phyloP scores from a whole-genome alignment of 2,113 vertebrate genomes.

The Zapornia atra region DNA sequence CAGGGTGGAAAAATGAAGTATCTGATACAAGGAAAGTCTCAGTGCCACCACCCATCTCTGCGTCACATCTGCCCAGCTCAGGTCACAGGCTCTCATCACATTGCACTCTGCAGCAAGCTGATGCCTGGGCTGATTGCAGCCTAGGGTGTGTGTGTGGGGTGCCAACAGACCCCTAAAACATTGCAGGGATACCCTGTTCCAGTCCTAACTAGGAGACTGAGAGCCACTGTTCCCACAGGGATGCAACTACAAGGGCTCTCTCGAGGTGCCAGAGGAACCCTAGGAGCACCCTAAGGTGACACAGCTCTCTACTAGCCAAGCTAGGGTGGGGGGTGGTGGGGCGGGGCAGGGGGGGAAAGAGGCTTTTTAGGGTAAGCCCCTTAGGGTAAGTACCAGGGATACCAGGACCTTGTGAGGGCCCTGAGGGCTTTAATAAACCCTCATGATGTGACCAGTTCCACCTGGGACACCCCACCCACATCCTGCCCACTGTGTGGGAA shows the following conservation, averaged over 20 bases:
- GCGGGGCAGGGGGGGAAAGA: too few relatives aligned
- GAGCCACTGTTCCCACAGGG: background rate
- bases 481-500: rapidly evolving
- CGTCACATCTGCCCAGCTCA: slow-evolving; percentile 13
- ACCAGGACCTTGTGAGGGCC: rapidly evolving
- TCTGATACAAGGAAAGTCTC: slow-evolving; percentile 16
- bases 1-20: slow-evolving; percentile 1
- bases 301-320: background rate
- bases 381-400: background rate
- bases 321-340: too few relatives aligned
- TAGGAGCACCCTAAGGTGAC: background rate
- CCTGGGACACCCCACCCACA: background rate
- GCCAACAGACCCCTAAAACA: background rate
- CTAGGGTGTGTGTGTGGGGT: background rate
- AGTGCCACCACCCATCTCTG: background rate
- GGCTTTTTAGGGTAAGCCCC: background rate
- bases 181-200: background rate
- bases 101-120: background rate
- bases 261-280: background rate
- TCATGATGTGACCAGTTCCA: background rate
- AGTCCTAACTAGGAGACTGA: background rate
- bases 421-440: background rate
- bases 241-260: background rate
- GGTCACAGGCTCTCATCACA: slow-evolving; percentile 1
- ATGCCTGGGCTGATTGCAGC: background rate